These are phyloP conservation scores for Onychomys arenicola DNA, from an alignment of 2,797 vertebrate species.

Conservation along the genomic window DNA sequence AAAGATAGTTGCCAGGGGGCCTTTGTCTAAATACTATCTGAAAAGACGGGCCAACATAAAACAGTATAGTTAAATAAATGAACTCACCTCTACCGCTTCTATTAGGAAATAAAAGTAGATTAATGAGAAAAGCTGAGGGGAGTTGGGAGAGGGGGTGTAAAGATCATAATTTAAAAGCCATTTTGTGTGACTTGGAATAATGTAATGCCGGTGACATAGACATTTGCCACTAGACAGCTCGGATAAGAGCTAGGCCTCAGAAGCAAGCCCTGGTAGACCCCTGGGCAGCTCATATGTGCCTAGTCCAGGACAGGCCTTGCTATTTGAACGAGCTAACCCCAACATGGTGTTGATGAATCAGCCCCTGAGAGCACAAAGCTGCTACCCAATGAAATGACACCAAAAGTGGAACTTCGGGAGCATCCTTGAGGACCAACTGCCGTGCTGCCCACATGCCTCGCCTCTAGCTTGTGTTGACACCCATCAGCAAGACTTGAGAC, in stretches of 20 bases:
- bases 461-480: neutral
- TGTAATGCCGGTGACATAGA: neutral
- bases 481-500: neutral
- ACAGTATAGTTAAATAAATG: constrained; percentile 25
- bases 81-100: neutral
- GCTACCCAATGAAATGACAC: neutral
- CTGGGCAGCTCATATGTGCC: no score
- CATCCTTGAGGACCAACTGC: no score
- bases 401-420: neutral
- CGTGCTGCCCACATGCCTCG: neutral
- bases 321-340: neutral
- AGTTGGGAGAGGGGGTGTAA: neutral
- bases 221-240: neutral
- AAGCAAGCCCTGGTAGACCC: neutral
- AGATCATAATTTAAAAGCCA: neutral
- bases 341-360: no score
- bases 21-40: neutral
- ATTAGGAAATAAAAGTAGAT: constrained; percentile 45
- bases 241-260: neutral
- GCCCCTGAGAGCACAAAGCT: neutral
- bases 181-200: neutral
- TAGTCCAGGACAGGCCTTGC: neutral
- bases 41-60: neutral
- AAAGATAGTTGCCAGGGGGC: neutral
- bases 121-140: neutral